Base-by-base conservation (phyloP, 2,113 vertebrate species). In the Circaetus gallicus region DNA sequence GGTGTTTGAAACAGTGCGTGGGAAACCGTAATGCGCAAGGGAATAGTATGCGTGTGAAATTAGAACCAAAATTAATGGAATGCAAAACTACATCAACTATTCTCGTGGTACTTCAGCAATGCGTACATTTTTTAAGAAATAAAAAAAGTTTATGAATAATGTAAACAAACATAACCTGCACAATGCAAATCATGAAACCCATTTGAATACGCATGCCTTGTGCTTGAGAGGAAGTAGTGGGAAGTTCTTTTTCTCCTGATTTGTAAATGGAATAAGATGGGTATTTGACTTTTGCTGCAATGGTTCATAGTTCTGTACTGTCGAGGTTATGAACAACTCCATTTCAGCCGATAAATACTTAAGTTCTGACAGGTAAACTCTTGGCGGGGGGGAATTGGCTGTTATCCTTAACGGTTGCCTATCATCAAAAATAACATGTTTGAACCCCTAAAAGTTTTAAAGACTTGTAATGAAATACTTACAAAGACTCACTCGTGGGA, bases 11-110 rank as follows among this genome's bases (percentile, higher is more conserved):
- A 7, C 3, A 4, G 42, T 14, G 66, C 4, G 9, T 25, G 31
- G 42, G 21, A 17, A 15, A 13, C 26, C 6, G 20, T 72, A 7
- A 15, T 7, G 6, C 7, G 5, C 28, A 13, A 1, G 6, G 69
- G 34, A 67, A 1, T 21, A 18, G 16, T 12, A 2, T 7, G 1
- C 2, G 1, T 66, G 28, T 16, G 8, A 21, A 82, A 6, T 17
- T 7, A 22, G 22, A 42, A 6, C 6, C 32, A 4, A 31, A 40
- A 7, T 25, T 49, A 55, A 4, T 7, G 18, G 40, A 1, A 63
- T 11, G 24, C 16, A 16, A 7, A 56, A 25, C 31, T 8, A 5
- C 4, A 0, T 69, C 13, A 10, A 16, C 3, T 49, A 5, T 55
- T 13, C 17, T 9, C 26, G 26, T 32, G 62, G 32, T 47, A 3